Evolutionary conservation across 2,113 vertebrate species (phyloP), one percentile per base, ranked within the genome.

Genomic region (Engraulis encrasicolus): DNA sequence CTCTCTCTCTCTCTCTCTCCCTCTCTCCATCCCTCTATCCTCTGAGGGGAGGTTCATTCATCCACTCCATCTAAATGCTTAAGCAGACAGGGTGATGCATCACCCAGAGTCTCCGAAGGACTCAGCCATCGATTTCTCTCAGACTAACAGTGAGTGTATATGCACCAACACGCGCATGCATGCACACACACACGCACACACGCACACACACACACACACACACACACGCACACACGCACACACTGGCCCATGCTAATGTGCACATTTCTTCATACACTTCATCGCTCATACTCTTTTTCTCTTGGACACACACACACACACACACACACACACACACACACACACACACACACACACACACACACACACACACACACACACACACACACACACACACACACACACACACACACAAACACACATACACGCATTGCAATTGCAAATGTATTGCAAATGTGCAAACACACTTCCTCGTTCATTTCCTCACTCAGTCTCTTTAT

Each of bases 51-150:
- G 9, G 27, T 74, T 74, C 34, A 71, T 82, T 82, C 40, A 82
- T 82, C 40, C 18, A 36, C 31, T 81, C 78, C 54, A 52, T 84
- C 58, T 50, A 71, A 66, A 50, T 50, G 14, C 78, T 78, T 50
- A 20, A n/a, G 23, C 17, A 83, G 66, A 83, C 48, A 81, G 61
- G 36, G 19, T 14, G n/a, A 87, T 81, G n/a, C 19, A 38, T 85
- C 82, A 81, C 7, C 2, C 6, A 48, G 54, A 74, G 81, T 78
- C 45, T 40, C 78, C 34, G 79, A 83, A 81, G 50, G 54, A 80
- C 79, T 31, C n/a, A 45, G 34, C 37, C 83, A 83, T 79, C 83
- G 54, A 85, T 85, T 80, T 74, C 34, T 74, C 31, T 74, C 31
- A 45, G 40, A 45, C 40, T 45, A 3, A 3, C 40, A 45, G 40